Evolutionary conservation across 2,888 invertebrate genomes (phyloP), one percentile per base, ranked within the genome.

Genomic region (Perdita meconis): DNA sequence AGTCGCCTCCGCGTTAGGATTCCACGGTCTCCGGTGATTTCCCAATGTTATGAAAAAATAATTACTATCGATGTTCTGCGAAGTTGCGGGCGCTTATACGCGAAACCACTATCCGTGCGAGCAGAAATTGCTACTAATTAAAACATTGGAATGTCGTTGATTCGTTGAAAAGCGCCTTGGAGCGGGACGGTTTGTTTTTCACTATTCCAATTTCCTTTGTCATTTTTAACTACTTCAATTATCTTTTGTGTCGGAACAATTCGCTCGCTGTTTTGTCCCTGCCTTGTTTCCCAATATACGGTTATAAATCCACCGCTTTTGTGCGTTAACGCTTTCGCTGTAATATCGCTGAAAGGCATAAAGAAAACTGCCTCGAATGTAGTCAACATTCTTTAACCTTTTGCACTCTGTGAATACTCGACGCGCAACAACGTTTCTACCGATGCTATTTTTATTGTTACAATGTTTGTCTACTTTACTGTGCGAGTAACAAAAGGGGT

Each of bases 121-220:
- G 13, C 5, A 12, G 30, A 26, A 47, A 68, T 64, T 57, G 57
- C 53, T 57, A 22, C n/a, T 64, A 68, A 75, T 77, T 77, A 75
- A 64, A 77, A 64, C 68, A 59, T 26, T 13, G 12, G 1, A 40
- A 24, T 38, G 34, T 34, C 47, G n/a, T 5, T 10, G 57, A 59
- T 68, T 68, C 64, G 38, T 65, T 36, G 50, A 56, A 24, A 47
- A 22, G 40, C 13, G 19, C 2, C 12, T 3, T n/a, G 3, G n/a
- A 12, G 38, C 19, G 22, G 13, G 38, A 0, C n/a, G 57, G 53
- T 59, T 68, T 59, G n/a, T 76, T 65, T 76, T 47, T 53, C 60
- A 64, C 42, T 42, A 24, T 65, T 40, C 56, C 65, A 65, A 65
- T 65, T 60, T 60, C n/a, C n/a, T n/a, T n/a, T n/a, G n/a, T n/a